phyloP scores from a whole-genome alignment of 2,888 invertebrate species.

The Griposia aprilina region DNA sequence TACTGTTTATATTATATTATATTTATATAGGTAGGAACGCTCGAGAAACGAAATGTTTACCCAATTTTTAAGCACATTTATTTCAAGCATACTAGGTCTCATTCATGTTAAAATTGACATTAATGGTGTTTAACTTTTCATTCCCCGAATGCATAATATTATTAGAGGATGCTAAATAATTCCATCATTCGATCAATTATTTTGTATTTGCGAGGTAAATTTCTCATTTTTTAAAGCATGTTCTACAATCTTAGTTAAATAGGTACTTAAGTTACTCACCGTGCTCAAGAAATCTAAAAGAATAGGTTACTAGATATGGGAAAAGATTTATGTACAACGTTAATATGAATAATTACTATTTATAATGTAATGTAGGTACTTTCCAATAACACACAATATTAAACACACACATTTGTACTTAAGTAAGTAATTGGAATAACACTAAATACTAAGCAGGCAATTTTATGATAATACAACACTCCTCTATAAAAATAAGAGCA shows the following conservation, averaged over 20 bases:
- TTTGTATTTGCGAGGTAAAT: not conserved
- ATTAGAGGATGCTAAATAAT: not conserved
- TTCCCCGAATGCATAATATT: not conserved
- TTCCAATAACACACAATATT: slow-evolving; percentile 34
- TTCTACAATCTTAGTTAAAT: not conserved
- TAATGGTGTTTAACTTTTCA: slow-evolving; percentile 4
- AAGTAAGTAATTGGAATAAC: slow-evolving; percentile 33
- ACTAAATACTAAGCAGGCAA: slow-evolving; percentile 61
- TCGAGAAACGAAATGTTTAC: not conserved
- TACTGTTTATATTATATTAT: not conserved
- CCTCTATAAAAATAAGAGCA: slow-evolving; percentile 39
- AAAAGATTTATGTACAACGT: slow-evolving; percentile 46
- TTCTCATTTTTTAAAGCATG: not conserved
- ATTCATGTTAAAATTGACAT: slow-evolving; percentile 1
- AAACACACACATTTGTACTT: slow-evolving; percentile 50
- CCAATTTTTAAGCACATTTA: not conserved
- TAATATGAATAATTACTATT: slow-evolving; percentile 37
- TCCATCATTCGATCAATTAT: not conserved
- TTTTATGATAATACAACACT: slow-evolving; percentile 41
- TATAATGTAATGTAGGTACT: slow-evolving; percentile 23
- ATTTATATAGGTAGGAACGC: not conserved
- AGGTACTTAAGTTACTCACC: slow-evolving; percentile 50
- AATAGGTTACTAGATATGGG: not conserved
- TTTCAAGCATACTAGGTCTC: not conserved
- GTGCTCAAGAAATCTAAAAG: slow-evolving; percentile 10